Percentiles rank a stretch among this genome's conserved stretches.
These are phyloP conservation scores for Sarcophaga rosellei DNA, from an alignment of 2,888 invertebrate species.

Conservation along the genomic window DNA sequence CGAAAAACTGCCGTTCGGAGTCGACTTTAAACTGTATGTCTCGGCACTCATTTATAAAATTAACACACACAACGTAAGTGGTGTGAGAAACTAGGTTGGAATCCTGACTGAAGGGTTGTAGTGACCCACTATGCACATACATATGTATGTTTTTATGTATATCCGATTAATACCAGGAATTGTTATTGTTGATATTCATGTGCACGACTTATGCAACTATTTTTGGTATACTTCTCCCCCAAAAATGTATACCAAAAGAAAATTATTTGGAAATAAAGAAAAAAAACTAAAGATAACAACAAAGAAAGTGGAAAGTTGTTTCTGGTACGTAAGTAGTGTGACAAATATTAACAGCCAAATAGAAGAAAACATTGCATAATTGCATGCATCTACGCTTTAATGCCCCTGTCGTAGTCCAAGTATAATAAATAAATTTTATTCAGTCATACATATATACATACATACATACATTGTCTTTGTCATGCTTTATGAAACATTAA, in stretches of 20 bases:
- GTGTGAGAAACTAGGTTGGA: too few relatives aligned
- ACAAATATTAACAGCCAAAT: conserved; percentile 26
- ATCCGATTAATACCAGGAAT: too few relatives aligned
- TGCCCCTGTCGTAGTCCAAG: conserved; percentile 21
- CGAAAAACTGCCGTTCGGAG: too few relatives aligned
- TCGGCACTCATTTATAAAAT: too few relatives aligned
- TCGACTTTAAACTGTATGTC: too few relatives aligned
- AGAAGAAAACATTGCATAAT: conserved; percentile 47
- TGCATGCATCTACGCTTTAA: conserved; percentile 42
- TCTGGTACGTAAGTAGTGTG: conserved; percentile 6
- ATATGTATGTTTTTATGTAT: too few relatives aligned
- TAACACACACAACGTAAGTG: too few relatives aligned
- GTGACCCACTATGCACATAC: too few relatives aligned
- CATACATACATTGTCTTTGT: not conserved
- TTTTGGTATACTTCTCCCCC: conserved; percentile 17
- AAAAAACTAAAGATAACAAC: not conserved
- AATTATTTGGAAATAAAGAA: not conserved
- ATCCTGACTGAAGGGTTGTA: too few relatives aligned
- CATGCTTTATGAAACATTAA: conserved; percentile 39
- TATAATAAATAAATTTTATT: conserved; percentile 5
- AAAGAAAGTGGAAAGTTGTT: conserved; percentile 27
- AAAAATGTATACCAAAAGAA: not conserved
- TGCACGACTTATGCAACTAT: not conserved
- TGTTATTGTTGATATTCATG: too few relatives aligned
- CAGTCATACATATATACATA: too few relatives aligned